Percentiles rank a stretch among this genome's conserved stretches.
phyloP scores from a whole-genome alignment of 2,797 vertebrate species.

The Echiichthys vipera region DNA sequence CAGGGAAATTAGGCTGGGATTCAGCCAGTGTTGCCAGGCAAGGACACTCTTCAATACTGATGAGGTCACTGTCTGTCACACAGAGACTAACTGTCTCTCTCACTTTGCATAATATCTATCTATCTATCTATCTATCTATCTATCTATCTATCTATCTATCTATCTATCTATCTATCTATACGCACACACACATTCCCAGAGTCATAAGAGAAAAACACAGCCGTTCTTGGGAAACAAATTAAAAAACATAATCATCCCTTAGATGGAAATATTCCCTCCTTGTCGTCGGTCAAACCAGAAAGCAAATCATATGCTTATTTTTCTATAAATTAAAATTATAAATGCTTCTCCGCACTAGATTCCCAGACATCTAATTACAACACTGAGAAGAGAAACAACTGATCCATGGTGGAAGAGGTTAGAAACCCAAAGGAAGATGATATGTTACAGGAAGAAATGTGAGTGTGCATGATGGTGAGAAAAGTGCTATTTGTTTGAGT shows the following conservation, averaged over 20 bases:
- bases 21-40: slow-evolving; percentile 65
- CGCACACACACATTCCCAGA: slow-evolving; percentile 22
- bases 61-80: slow-evolving; percentile 51
- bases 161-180: not conserved
- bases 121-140: not conserved
- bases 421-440: slow-evolving; percentile 53
- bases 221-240: slow-evolving; percentile 66
- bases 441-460: slow-evolving; percentile 41
- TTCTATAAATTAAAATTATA: slow-evolving; percentile 65
- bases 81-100: slow-evolving; percentile 3
- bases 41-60: slow-evolving; percentile 44
- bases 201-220: slow-evolving; percentile 42
- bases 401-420: slow-evolving; percentile 54
- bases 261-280: slow-evolving; percentile 44
- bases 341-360: slow-evolving; percentile 40
- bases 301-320: slow-evolving; percentile 60
- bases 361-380: slow-evolving; percentile 74
- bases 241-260: slow-evolving; percentile 52
- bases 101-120: not conserved
- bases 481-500: slow-evolving; percentile 24
- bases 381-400: slow-evolving; percentile 48
- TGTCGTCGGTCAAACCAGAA: slow-evolving; percentile 54
- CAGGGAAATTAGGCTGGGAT: slow-evolving; percentile 47
- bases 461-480: slow-evolving; percentile 41
- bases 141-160: not conserved